Conservation (phyloP, 2,888 invertebrate species). For the Resseliella maxima region DNA sequence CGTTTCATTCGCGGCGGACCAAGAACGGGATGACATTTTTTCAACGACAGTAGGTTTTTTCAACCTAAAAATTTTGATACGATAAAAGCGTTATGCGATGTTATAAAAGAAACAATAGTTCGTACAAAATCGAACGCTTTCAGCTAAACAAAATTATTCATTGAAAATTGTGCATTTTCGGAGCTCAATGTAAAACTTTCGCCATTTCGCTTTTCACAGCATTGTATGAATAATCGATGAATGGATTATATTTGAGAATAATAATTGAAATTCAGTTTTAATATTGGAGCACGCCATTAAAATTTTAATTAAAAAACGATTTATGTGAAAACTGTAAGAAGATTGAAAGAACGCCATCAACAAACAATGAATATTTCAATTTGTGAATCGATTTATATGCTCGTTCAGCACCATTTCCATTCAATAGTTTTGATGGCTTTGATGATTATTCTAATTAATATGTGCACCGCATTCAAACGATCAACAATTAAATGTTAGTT, state of each 20-base stretch:
- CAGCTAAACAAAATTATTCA: not conserved
- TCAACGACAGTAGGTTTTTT: not conserved
- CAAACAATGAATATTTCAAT: not conserved
- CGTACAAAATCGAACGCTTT: not conserved
- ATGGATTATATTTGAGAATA: not conserved
- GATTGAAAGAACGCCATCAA: not conserved
- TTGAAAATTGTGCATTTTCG: not conserved
- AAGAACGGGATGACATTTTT: not conserved
- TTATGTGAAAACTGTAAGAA: not conserved
- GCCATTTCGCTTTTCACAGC: constrained; percentile 1
- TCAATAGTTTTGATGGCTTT: not conserved
- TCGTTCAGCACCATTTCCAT: not conserved
- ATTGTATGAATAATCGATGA: not conserved
- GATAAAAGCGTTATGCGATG: no score
- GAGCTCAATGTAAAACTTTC: not conserved
- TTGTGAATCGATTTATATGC: not conserved
- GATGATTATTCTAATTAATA: constrained; percentile 10
- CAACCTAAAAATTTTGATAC: no score
- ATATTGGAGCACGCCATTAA: not conserved
- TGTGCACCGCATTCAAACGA: not conserved
- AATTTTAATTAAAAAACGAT: constrained; percentile 46
- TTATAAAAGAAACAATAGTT: not conserved
- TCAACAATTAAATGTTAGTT: not conserved
- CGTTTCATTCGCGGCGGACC: not conserved
- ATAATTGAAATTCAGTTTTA: not conserved